Evolutionary conservation across 2,888 invertebrate species (phyloP), one percentile per base, ranked within the genome.

Genomic region (Peribatodes rhomboidaria): DNA sequence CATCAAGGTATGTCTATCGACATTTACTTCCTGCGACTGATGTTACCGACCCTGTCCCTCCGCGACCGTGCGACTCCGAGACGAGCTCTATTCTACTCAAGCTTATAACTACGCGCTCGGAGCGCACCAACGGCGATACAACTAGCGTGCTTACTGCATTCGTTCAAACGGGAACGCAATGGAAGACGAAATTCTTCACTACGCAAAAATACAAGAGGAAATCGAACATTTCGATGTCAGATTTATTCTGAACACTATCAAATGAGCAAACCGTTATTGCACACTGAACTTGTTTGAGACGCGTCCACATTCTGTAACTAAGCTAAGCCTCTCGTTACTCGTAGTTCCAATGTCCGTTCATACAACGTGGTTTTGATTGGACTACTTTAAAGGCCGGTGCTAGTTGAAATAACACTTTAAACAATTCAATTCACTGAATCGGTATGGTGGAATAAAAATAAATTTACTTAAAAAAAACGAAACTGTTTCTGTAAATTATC

Each of bases 1-100:
- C 70, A 67, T 63, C 69, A 71, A 70, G 72, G 67, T 75, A 63
- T 73, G 80, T 77, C 64, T 70, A 77, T 84, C 85, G 80, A 83
- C 88, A 87, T 88, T 85, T 87, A 87, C 85, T 85, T 84, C 84
- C 70, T 68, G 67, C 71, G 61, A 73, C 72, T 46, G 67, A 70
- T 73, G 72, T 70, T 74, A 74, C 72, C 62, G 72, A 71, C 76
- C 61, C 46, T 65, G 68, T 74, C 69, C 74, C 65, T 70, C 60
- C 68, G 72, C 80, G 76, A 81, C 76, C 75, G 44, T 53, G 69
- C 67, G 33, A 69, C 70, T 70, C 75, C 75, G 74, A 75, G 66
- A 62, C 66, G 7, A 49, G 64, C 61, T 69, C 16, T 69, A 56
- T 50, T 68, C 49, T 63, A 61, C 8, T 49, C 65, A 70, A 71